Evolutionary conservation across 2,888 invertebrate species (phyloP).

Genomic region (Neocrepidodera transversa): DNA sequence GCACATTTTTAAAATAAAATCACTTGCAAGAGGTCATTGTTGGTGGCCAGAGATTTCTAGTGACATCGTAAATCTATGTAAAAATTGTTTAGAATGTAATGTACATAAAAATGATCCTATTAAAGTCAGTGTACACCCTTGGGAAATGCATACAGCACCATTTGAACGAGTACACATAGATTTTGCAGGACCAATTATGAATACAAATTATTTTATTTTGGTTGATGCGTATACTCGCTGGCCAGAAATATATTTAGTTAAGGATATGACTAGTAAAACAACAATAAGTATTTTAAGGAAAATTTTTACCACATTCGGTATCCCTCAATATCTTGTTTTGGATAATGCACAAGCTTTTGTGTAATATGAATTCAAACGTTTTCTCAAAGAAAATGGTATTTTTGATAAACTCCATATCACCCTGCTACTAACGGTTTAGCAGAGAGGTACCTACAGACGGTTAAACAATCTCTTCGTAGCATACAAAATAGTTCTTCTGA

Average conservation of each 20-base stretch:
- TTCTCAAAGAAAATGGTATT: slow-evolving; percentile 35
- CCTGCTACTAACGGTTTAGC: slow-evolving; percentile 42
- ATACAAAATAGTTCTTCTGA: neutral
- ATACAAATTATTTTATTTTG: neutral
- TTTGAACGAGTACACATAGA: slow-evolving; percentile 27
- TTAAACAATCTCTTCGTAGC: neutral
- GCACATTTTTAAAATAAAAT: slow-evolving; percentile 22
- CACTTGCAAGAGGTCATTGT: slow-evolving; percentile 7
- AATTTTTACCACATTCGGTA: slow-evolving; percentile 35
- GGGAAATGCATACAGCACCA: slow-evolving; percentile 50
- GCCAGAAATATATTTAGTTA: neutral
- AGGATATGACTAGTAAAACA: neutral
- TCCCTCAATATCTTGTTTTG: slow-evolving; percentile 35
- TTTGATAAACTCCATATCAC: slow-evolving; percentile 33
- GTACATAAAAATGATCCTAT: slow-evolving; percentile 12
- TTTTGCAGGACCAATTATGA: slow-evolving; percentile 23
- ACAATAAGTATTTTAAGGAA: neutral
- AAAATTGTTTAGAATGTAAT: slow-evolving; percentile 23
- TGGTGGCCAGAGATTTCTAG: slow-evolving; percentile 19
- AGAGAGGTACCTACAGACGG: slow-evolving; percentile 33
- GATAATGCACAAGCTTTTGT: slow-evolving; percentile 40
- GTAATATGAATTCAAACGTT: slow-evolving; percentile 38
- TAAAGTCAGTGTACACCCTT: slow-evolving; percentile 47
- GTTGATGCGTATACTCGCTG: neutral
- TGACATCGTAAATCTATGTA: slow-evolving; percentile 21